Conservation (phyloP, 2,797 vertebrate species). For the Sorex maritimensis region DNA sequence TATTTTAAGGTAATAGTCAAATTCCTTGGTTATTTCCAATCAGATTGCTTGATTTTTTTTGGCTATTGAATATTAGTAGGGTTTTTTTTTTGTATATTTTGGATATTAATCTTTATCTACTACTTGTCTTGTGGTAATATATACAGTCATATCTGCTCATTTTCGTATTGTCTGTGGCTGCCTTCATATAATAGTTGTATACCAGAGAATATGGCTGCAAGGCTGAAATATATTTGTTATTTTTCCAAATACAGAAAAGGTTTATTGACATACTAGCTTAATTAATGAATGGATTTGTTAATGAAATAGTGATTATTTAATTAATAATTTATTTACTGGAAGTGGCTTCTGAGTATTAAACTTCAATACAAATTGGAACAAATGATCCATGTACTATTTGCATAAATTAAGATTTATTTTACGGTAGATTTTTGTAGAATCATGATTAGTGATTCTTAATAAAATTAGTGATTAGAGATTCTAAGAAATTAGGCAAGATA, state of each 20-base stretch:
- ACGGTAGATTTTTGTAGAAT: conserved; percentile 28
- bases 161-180: background rate
- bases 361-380: conserved; percentile 57
- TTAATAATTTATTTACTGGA: conserved; percentile 49
- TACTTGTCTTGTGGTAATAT: background rate
- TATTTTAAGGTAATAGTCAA: conserved; percentile 21
- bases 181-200: conserved; percentile 1
- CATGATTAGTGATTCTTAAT: background rate
- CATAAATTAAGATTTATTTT: conserved; percentile 44
- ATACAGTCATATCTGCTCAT: background rate
- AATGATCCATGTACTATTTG: conserved; percentile 48
- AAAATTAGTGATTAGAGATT: too few species aligned
- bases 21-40: background rate
- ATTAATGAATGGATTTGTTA: conserved; percentile 45
- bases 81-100: conserved; percentile 14
- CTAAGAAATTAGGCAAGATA: too few species aligned
- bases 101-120: conserved; percentile 34
- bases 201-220: conserved; percentile 26
- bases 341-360: conserved; percentile 42
- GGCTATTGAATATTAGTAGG: background rate
- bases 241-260: background rate
- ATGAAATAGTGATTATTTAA: conserved; percentile 35
- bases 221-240: conserved; percentile 26
- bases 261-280: background rate
- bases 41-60: background rate